Percentiles rank a stretch among this genome's conserved stretches.
Conservation (phyloP, 2,888 invertebrate genomes). For the Mythimna loreyi region DNA sequence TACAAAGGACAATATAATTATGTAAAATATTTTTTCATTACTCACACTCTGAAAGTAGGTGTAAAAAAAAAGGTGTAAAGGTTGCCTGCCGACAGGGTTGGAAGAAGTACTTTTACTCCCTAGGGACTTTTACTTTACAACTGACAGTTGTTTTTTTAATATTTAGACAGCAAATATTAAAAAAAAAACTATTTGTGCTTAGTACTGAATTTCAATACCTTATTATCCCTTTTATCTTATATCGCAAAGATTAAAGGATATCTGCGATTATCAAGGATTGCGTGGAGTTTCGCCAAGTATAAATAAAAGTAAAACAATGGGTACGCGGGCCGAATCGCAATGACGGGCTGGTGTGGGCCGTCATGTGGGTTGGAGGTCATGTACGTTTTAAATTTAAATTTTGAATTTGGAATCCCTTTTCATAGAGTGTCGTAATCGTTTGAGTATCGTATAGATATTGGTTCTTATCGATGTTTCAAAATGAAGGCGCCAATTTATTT, state of each 20-base stretch:
- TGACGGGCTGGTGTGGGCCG: slow-evolving; percentile 82
- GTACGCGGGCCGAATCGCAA: slow-evolving; percentile 86
- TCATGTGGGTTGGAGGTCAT: slow-evolving; percentile 89
- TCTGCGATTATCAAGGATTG: slow-evolving; percentile 69
- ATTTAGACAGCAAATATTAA: too few relatives aligned
- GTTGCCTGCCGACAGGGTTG: too few relatives aligned
- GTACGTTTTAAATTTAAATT: slow-evolving; percentile 77
- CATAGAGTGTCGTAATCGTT: slow-evolving; percentile 52
- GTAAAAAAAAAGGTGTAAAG: too few relatives aligned
- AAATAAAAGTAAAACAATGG: slow-evolving; percentile 87
- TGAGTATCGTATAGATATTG: slow-evolving; percentile 21
- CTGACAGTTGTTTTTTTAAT: too few relatives aligned
- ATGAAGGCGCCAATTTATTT: not conserved
- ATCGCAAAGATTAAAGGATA: slow-evolving; percentile 33
- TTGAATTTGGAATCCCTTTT: slow-evolving; percentile 73
- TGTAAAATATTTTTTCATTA: too few relatives aligned
- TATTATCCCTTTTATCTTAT: not conserved
- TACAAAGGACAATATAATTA: not conserved
- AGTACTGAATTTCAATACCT: not conserved
- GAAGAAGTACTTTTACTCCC: too few relatives aligned
- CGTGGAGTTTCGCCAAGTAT: slow-evolving; percentile 67
- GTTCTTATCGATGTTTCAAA: not conserved
- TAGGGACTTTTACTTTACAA: too few relatives aligned
- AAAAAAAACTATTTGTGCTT: not conserved
- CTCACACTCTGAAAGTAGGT: too few relatives aligned